Evolutionary conservation across 2,113 vertebrate species (phyloP), one percentile per base, ranked within the genome.

Genomic region (Callipepla californica): DNA sequence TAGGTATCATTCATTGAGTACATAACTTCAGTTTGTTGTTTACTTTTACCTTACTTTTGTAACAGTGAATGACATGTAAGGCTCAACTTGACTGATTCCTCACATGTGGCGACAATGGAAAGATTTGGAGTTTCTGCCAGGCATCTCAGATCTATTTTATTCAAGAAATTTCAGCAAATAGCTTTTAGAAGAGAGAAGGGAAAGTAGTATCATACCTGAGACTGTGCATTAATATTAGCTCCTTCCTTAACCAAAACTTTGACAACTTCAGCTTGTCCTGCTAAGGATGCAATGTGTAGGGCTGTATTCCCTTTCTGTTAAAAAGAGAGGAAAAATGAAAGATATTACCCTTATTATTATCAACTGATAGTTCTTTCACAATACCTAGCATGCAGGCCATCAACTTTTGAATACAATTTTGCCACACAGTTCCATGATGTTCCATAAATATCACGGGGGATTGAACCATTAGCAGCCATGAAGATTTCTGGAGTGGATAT

Each of bases 261-360:
- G 88, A 99, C 99, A 3, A 99, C 99, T 51, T 99, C 99, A 10
- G 94, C 97, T 96, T 99, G 99, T 90, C 99, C 99, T 13, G 99
- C 99, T 92, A 99, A 96, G 32, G 99, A 99, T 23, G 99, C 98
- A 28, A 99, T 99, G 96, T 99, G 99, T 47, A 99, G 98, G n/a
- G 99, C 99, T 20, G 99, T 99, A 96, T 99, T 99, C 89, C 99
- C 99, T 97, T 99, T 99, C 99, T 99, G 98, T 80, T 78, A 50
- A 1, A 44, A 25, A 73, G 57, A 81, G 5, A 7, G 4, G 5
- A 34, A 9, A 95, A 90, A 80, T 0, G 1, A 84, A 89, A 95
- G 32, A 58, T 28, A 30, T 90, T 70, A 92, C 7, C 3, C 8
- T 74, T 90, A 72, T 28, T 6, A 63, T 38, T 92, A 40, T 74